Base-by-base conservation (phyloP, 2,113 vertebrate species). In the Leucoraja erinaceus region DNA sequence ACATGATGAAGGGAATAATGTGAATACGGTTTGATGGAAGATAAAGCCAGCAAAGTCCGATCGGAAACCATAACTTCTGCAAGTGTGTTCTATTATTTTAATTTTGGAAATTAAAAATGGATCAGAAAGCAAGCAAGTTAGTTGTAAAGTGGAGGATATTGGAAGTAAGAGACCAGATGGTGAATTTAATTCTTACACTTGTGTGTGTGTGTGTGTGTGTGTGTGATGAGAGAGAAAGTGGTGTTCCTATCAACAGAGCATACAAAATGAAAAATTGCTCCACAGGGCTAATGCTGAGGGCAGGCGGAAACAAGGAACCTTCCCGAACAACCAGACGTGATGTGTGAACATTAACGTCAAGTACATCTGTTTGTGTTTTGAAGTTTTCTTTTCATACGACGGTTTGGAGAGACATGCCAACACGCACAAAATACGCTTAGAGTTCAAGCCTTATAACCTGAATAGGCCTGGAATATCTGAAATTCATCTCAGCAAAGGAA, bases 311-410 rank as follows among this genome's bases (percentile, higher is more conserved):
- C 25, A n/a, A 63, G 56, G 12, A 88, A 33, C 31, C 4, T 63
- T 63, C 83, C 1, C 61, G 56, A 84, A 5, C 81, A 84, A 11
- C 10, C 28, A 61, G 56, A 86, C 56, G 61, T 86, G 83, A n/a
- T 7, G 28, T 88, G 83, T 66, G 79, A 83, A 83, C 9, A 10
- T 56, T 83, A 56, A 56, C 56, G 28, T 88, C 28, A 63, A 88
- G n/a, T 88, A 59, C 83, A 88, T 31, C 59, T 88, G 83, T 88
- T 66, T 18, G 12, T 88, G 25, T 63, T 86, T 86, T 88, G 12
- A 88, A 88, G 59, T 63, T 66, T 61, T 31, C 56, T 63, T 88
- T 63, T 66, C 83, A 63, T 61, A 16, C 38, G 59, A 31, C 6
- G n/a, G 14, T 12, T 63, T 66, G 59, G 83, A 88, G 7, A 63